Base-by-base conservation (phyloP, 1,140 invertebrate species). In the Leptinotarsa defecta region DNA sequence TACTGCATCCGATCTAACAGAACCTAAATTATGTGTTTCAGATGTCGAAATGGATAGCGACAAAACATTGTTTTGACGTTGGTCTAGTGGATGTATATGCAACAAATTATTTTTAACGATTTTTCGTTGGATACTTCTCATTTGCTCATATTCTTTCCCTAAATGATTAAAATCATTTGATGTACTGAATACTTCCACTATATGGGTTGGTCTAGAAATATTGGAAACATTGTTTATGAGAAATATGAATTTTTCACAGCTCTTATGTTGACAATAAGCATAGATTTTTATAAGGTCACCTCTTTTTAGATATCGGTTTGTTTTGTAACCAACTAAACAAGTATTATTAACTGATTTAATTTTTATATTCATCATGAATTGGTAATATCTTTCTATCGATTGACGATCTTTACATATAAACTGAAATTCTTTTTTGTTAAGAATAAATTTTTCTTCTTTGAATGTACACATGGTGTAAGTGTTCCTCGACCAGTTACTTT, bases 81-180 rank as follows among this genome's bases (percentile, higher is more conserved):
- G 61, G 24, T 73, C 34, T 64, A 73, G 27, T 19, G 71, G 22
- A 27, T 73, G 48, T 6, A 73, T 43, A 73, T 73, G 61, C 27
- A 15, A 48, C 13, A 73, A 24, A 64, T 65, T 61, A 17, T 65
- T 73, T 65, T 48, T 65, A 17, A 19, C 63, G 5, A 73, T 24
- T 43, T 65, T 64, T 48, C 71, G 19, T 43, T 73, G 6, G 4
- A 64, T 34, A 57, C 71, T 63, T 8, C 57, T 57, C 22, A 20
- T n/a, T 73, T 65, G 24, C n/a, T 19, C n/a, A 27, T 61, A 5
- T 15, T 13, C 19, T 19, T 34, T 20, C 19, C 19, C 0, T 13
- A 73, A 4, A 65, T 64, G 68, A 19, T 48, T 70, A 11, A 48
- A 70, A n/a, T 70, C n/a, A 19, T 20, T 70, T 48, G 15, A 49